Evolutionary conservation across 1,140 invertebrate genomes (phyloP).

Genomic region (Platyscapa corneri): DNA sequence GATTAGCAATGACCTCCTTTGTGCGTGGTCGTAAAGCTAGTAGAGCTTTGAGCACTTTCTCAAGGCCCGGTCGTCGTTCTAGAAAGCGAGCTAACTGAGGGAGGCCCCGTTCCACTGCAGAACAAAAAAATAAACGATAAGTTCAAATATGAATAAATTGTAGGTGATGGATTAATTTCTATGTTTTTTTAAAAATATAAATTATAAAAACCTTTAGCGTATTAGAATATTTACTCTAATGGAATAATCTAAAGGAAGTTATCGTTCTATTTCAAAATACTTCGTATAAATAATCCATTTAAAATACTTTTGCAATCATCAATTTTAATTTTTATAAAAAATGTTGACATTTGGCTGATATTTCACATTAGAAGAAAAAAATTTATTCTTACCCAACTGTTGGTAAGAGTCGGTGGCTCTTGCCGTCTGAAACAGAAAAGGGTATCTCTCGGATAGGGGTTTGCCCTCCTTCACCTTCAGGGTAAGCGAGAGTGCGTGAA

Average conservation of each 20-base stretch:
- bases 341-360: no score
- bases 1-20: conserved; percentile 78
- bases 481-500: conserved; percentile 82
- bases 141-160: not conserved
- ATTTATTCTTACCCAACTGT: conserved; percentile 71
- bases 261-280: no score
- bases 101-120: conserved; percentile 79
- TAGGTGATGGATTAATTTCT: not conserved
- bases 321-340: not conserved
- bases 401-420: conserved; percentile 85
- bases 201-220: not conserved
- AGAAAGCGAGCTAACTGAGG: conserved; percentile 83
- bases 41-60: conserved; percentile 75
- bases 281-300: no score
- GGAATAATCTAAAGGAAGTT: no score
- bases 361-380: not conserved
- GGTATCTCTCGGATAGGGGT: conserved; percentile 79
- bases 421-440: conserved; percentile 84
- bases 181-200: not conserved
- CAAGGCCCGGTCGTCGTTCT: conserved; percentile 77
- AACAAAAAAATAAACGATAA: not conserved
- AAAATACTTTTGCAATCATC: not conserved
- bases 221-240: no score
- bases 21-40: conserved; percentile 76
- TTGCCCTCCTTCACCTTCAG: conserved; percentile 79